These are phyloP conservation scores for Phylloscopus collybita DNA, from an alignment of 2,797 vertebrate genomes.

Conservation along the genomic window DNA sequence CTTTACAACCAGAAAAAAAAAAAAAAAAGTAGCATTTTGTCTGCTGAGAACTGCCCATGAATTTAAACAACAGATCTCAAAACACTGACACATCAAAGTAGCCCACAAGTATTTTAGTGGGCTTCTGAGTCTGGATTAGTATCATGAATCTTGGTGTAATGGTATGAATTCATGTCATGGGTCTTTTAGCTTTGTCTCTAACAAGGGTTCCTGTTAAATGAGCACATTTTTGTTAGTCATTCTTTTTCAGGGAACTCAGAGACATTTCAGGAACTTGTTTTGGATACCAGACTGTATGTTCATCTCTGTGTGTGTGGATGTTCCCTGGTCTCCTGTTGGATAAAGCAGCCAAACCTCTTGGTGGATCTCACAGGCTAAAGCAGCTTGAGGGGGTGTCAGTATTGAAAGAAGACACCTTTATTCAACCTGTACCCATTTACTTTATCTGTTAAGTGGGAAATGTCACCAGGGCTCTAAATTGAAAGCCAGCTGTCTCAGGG, in stretches of 20 bases:
- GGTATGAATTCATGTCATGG: not conserved
- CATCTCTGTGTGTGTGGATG: not conserved
- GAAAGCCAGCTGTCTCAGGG: not conserved
- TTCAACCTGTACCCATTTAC: not conserved
- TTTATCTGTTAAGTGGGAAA: not conserved
- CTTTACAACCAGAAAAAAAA: not conserved
- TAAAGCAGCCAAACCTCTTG: not conserved
- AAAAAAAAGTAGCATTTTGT: not conserved
- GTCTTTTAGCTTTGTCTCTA: not conserved
- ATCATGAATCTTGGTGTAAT: not conserved
- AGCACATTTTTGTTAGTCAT: not conserved
- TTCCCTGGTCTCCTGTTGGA: not conserved
- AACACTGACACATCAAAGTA: not conserved
- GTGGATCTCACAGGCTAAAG: not conserved
- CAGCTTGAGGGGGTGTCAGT: not conserved
- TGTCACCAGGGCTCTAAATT: not conserved
- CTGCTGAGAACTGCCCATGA: not conserved
- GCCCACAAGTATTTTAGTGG: not conserved
- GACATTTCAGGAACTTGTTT: not conserved
- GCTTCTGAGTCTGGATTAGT: not conserved
- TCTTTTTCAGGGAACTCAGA: not conserved
- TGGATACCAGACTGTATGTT: not conserved
- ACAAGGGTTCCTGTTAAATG: not conserved
- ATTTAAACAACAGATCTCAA: not conserved
- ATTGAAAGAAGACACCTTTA: not conserved